Base-by-base conservation (phyloP, 2,888 invertebrate genomes). In the Rhopalosiphum nymphaeae region DNA sequence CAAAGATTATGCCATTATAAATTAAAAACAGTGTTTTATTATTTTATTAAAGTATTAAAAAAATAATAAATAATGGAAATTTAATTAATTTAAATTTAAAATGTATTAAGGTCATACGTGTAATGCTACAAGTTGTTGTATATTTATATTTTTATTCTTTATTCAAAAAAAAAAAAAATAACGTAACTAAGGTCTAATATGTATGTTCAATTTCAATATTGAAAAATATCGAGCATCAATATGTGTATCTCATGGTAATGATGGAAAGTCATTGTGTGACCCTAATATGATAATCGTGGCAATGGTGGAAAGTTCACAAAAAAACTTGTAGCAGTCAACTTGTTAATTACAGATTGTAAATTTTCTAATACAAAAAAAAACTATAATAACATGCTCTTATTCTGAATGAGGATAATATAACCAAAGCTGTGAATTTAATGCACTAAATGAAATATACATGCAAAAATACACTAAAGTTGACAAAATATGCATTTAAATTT, bases 251-350 rank as follows among this genome's bases (percentile, higher is more conserved):
- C 46, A 86, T 86, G 85, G 42, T 44, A 78, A 78, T 78, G 78
- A 36, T 4, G 78, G 78, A 78, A 78, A 36, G 78, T 78, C 78
- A 78, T 36, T 16, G 78, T 2, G 78, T 78, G 78, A 36, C 78
- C 78, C 78, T 78, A 78, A 78, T 78, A 78, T 78, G 78, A 36
- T 78, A 36, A 36, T 78, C 78, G 36, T 78, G 78, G 78, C 78
- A 78, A 78, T 78, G 36, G 78, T 36, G 84, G 42, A 84, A 84
- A 84, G 84, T 84, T 84, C 84, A 84, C 84, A 84, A 84, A 84
- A 84, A 84, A 84, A 84, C 42, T 42, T 21, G 25, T 21, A 21
- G 42, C 42, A 84, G 84, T 84, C 84, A 84, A 61, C 61, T 61
- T 29, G 61, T 49, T 49, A 49, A 49, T 46, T 46, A 46, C 7